Percentiles rank a stretch among this genome's conserved stretches.
These are phyloP conservation scores for Thaumatotibia leucotreta DNA, from an alignment of 1,140 invertebrate species.

Conservation along the genomic window DNA sequence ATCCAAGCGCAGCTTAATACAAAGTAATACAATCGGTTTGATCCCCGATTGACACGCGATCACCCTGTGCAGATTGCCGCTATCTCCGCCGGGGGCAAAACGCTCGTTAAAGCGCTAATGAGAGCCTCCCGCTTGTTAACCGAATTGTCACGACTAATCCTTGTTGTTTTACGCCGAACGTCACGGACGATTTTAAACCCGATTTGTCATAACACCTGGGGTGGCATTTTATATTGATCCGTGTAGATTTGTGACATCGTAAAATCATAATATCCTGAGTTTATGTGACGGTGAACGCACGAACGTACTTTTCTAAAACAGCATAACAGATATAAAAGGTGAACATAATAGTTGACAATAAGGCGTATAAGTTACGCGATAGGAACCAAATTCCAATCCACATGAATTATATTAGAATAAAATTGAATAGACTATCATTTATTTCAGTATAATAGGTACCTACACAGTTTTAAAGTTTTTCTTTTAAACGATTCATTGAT, in stretches of 20 bases:
- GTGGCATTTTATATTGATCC: not conserved
- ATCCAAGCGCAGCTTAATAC: no score
- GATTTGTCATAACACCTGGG: not conserved
- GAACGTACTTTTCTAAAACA: no score
- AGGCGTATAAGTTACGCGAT: no score
- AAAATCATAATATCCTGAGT: not conserved
- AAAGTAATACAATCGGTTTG: not conserved
- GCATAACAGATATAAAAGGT: no score
- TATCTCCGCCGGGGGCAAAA: conserved; percentile 23
- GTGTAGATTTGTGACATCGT: not conserved
- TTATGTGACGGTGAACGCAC: no score
- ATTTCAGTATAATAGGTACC: no score
- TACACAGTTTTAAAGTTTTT: no score
- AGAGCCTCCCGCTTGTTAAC: conserved; percentile 21
- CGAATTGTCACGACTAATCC: not conserved
- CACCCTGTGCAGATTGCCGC: conserved; percentile 32
- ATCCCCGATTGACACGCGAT: not conserved
- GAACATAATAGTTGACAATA: no score
- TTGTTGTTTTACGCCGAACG: not conserved
- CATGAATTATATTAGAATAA: no score
- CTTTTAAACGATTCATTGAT: no score
- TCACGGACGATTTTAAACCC: not conserved
- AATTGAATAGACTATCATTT: no score
- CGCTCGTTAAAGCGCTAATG: conserved; percentile 36
- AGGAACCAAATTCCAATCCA: no score